These are phyloP conservation scores for Calameuta filiformis DNA, from an alignment of 2,888 invertebrate genomes.

Conservation along the genomic window DNA sequence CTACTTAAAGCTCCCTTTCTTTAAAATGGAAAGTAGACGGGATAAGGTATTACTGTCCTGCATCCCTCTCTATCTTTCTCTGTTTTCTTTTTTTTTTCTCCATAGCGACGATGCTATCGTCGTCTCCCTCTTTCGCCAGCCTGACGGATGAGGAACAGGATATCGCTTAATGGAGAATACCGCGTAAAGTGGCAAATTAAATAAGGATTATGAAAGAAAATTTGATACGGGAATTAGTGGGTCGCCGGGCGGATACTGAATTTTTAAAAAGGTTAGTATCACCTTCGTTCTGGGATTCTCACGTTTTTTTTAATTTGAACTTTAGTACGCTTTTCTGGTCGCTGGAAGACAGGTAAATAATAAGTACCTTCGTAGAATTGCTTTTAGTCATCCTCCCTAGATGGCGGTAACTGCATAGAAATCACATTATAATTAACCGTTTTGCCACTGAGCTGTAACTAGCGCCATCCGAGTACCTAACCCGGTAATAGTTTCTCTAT, in stretches of 20 bases:
- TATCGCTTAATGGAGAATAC: background rate
- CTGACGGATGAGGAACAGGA: background rate
- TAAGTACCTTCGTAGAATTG: background rate
- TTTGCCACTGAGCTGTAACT: background rate
- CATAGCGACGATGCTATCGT: background rate
- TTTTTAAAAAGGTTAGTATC: background rate
- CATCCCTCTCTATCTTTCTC: background rate
- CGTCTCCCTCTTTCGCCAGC: background rate
- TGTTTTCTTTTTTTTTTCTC: background rate
- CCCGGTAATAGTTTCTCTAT: background rate
- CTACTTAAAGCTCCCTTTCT: background rate
- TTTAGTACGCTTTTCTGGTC: background rate
- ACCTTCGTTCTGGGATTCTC: background rate
- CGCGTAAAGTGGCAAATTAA: background rate
- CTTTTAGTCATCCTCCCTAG: background rate
- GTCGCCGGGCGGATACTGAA: background rate
- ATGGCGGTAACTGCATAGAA: background rate
- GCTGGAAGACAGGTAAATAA: background rate
- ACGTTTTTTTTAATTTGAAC: background rate
- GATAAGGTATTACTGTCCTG: background rate
- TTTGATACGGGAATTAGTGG: background rate
- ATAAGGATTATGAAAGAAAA: background rate
- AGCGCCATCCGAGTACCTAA: background rate
- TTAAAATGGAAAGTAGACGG: background rate
- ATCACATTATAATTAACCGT: background rate